Percentiles rank a stretch among this genome's conserved stretches.
Evolutionary conservation across 2,797 vertebrate genomes (phyloP).

Genomic region (Onychomys leucogaster): DNA sequence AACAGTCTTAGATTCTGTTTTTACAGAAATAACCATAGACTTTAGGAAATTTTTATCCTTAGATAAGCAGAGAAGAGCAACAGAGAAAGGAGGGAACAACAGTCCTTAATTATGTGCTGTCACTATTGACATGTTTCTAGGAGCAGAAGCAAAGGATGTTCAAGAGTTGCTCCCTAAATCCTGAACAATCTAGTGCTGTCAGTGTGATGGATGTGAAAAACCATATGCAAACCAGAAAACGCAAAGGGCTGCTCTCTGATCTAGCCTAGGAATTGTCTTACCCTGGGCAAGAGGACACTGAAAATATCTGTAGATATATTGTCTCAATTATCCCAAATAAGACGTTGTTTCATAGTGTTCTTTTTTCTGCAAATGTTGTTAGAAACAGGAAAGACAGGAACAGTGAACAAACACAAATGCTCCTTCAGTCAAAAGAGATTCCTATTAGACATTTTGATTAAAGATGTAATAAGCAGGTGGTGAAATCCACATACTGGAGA

Average conservation of each 20-base stretch:
- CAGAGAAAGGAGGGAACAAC: neutral
- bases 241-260: neutral
- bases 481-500: slow-evolving; percentile 60
- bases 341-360: slow-evolving; percentile 48
- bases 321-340: slow-evolving; percentile 58
- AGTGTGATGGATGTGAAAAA: neutral
- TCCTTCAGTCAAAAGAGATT: slow-evolving; percentile 62
- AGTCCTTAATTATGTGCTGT: neutral
- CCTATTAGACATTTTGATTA: slow-evolving; percentile 74
- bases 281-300: neutral
- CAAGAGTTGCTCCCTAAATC: neutral
- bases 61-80: neutral
- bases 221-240: neutral
- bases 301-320: slow-evolving; percentile 40
- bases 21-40: neutral
- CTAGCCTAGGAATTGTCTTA: neutral
- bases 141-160: neutral
- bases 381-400: neutral
- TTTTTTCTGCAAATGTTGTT: slow-evolving; percentile 60
- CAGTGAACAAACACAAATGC: slow-evolving; percentile 47
- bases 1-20: neutral
- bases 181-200: neutral
- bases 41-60: neutral
- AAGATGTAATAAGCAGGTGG: slow-evolving; percentile 75
- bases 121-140: neutral